Evolutionary conservation across 2,113 vertebrate genomes (phyloP), one percentile per base, ranked within the genome.

Genomic region (Cnemophilus loriae): DNA sequence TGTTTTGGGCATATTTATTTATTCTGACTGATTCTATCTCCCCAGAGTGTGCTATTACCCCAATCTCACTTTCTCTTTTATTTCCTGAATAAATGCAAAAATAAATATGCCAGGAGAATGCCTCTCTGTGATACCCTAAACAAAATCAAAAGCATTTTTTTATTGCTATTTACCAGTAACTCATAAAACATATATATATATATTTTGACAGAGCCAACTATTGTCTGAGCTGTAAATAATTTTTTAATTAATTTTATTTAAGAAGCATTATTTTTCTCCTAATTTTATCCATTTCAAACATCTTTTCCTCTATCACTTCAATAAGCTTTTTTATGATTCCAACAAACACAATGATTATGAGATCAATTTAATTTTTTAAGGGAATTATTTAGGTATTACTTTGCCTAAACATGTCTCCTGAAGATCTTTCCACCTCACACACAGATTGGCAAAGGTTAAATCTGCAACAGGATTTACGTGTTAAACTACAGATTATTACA

Each of bases 1-100:
- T 95, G 56, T 96, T 97, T 95, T 67, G 93, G 93, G 84, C 73
- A 75, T 95, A 94, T 97, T 95, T 97, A 96, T 97, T 97, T 97
- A 92, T 95, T 96, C 94, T 96, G 76, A 93, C 57, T 94, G 89
- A 95, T 93, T 95, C 55, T 65, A 39, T 61, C 84, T 96, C 95
- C 94, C 93, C 24, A 49, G 87, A 91, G 94, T 94, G 32, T 87
- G 60, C 50, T 77, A 87, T 93, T 94, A 91, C 61, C 84, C 78
- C 78, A 90, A 3, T 47, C 81, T 83, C n/a, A 44, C 32, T 79
- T 76, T 61, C 49, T 59, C 26, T 89, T 61, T 88, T 70, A 91
- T 90, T 59, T 23, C 20, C 86, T 70, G 61, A 94, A 93, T 87
- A 94, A 90, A 87, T 3, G 2, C 30, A 87, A 87, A 89, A 92